Percentiles rank a stretch among this genome's conserved stretches.
These are phyloP conservation scores for Aldabrachelys gigantea DNA, from an alignment of 2,113 vertebrate species.

Conservation along the genomic window DNA sequence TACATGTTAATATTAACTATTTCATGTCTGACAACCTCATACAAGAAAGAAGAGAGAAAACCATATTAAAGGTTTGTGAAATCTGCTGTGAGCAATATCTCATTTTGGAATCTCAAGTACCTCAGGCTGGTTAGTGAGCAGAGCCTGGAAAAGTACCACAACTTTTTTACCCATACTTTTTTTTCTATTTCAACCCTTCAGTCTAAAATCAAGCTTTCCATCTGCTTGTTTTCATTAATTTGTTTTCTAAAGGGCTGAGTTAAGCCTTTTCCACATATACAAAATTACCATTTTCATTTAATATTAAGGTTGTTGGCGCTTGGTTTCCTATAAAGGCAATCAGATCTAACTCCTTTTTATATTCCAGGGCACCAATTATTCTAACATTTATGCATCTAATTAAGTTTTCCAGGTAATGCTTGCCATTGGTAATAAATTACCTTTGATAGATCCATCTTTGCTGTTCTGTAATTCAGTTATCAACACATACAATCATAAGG, in stretches of 20 bases:
- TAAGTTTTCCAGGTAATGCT: background rate
- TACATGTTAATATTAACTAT: background rate
- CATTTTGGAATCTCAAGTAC: background rate
- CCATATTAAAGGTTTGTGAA: background rate
- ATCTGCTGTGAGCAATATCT: background rate
- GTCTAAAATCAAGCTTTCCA: background rate
- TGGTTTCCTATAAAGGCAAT: conserved; percentile 11
- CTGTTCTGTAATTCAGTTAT: background rate
- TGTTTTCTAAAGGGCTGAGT: background rate
- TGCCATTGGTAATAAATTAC: background rate
- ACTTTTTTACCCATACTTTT: background rate
- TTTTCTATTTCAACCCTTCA: background rate
- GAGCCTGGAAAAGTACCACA: background rate
- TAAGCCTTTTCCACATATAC: background rate
- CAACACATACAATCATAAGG: background rate
- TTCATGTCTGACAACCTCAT: background rate
- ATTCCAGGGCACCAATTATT: background rate
- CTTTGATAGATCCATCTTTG: background rate
- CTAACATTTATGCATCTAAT: background rate
- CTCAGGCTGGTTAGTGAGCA: background rate
- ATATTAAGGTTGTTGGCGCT: background rate
- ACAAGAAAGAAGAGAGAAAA: background rate
- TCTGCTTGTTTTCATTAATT: background rate
- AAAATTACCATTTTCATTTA: background rate
- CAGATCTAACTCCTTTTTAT: background rate